Base-by-base conservation (phyloP, 2,888 invertebrate species). In the Theristus sp. region DNA sequence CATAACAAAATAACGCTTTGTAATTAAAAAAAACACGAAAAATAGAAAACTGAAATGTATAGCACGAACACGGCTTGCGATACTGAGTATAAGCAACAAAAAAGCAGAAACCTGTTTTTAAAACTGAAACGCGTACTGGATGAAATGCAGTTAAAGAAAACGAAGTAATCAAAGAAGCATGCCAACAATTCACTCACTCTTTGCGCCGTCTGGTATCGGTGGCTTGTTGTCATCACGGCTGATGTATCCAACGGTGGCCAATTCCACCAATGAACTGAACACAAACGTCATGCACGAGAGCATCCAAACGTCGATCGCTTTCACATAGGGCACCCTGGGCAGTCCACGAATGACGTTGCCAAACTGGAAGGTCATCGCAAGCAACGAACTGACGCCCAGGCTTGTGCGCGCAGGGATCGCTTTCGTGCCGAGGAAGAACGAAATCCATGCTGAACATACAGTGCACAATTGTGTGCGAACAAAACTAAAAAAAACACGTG, bases 221-320 rank as follows among this genome's bases (percentile, higher is more conserved):
- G 56, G 28, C 26, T 52, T 28, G 22, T 52, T 47, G 6, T 26
- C 56, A 10, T 62, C 62, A 13, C 62, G 62, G 47, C 63, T 54
- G 60, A 62, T 31, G 27, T 62, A 63, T 25, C 63, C 62, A 26
- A 62, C 60, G 29, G 46, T 46, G 30, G 62, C 62, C 54, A 62
- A 31, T 26, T 62, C 62, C n/a, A 62, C 52, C n/a, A 62, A 52
- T 2, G 62, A 62, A 31, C 56, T n/a, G 60, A 61, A 62, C 20
- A 63, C 61, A 29, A 63, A 62, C 20, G 61, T 63, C 63, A 63
- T 63, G 58, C 63, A 63, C 2, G 57, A 57, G 27, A 63, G 60
- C 63, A 63, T 63, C 63, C 63, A 63, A 24, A 63, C 63, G 38
- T 63, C 62, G 24, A 58, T 58, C 27, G 58, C 62, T 30, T 62